phyloP scores from a whole-genome alignment of 2,797 vertebrate genomes.

The Sparidentex hasta region DNA sequence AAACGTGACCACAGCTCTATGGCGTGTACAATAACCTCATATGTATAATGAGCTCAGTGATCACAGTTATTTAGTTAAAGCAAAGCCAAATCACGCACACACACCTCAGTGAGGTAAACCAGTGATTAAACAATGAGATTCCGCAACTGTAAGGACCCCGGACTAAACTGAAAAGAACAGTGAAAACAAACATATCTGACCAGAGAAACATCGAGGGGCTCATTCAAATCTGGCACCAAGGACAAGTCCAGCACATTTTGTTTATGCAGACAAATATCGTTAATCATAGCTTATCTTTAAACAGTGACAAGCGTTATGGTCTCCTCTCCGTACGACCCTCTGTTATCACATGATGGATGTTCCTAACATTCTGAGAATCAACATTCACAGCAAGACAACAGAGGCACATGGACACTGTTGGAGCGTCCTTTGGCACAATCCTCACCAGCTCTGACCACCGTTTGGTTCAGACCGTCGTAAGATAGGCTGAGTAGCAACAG shows the following conservation, averaged over 20 bases:
- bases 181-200: neutral
- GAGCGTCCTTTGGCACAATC: neutral
- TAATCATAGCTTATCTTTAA: neutral
- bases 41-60: neutral
- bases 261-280: no score
- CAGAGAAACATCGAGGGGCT: neutral
- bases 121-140: neutral
- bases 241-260: no score
- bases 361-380: neutral
- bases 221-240: neutral
- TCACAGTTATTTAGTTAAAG: neutral
- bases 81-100: neutral
- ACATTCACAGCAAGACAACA: neutral
- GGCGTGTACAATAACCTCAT: neutral
- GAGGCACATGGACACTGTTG: neutral
- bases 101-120: neutral
- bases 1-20: constrained; percentile 21
- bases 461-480: neutral
- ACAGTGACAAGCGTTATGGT: neutral
- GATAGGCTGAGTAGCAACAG: neutral
- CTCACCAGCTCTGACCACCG: neutral
- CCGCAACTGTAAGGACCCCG: neutral
- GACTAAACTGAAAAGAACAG: neutral
- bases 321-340: neutral
- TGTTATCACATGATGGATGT: neutral